phyloP scores from a whole-genome alignment of 1,140 invertebrate genomes.

The Oedothorax gibbosus region DNA sequence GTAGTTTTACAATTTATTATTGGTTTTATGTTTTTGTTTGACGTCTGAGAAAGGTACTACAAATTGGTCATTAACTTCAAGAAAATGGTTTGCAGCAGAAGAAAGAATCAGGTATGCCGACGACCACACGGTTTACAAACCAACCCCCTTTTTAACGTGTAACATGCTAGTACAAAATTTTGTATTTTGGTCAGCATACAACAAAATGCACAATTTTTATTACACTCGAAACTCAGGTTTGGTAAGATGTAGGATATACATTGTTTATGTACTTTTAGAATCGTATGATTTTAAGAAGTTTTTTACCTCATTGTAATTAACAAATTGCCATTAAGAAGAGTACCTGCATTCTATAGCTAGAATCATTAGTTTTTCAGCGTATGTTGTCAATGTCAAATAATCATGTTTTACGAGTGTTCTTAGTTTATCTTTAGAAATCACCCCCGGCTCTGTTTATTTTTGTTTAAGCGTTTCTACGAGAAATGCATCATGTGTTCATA shows the following conservation, averaged over 20 bases:
- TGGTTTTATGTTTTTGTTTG: background rate
- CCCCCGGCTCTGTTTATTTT: slow-evolving; percentile 32
- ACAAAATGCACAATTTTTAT: slow-evolving; percentile 59
- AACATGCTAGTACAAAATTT: slow-evolving; percentile 15
- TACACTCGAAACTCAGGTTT: slow-evolving; percentile 56
- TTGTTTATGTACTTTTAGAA: slow-evolving; percentile 59
- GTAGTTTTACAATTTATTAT: slow-evolving; percentile 20
- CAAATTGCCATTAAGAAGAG: slow-evolving; percentile 47
- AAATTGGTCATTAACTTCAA: no score
- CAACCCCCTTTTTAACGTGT: slow-evolving; percentile 27
- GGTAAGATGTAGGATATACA: slow-evolving; percentile 55
- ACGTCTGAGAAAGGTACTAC: no score
- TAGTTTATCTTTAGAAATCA: slow-evolving; percentile 47
- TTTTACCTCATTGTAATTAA: slow-evolving; percentile 55
- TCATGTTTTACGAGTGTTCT: slow-evolving; percentile 27
- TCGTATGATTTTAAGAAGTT: slow-evolving; percentile 50
- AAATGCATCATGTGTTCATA: background rate
- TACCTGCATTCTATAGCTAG: slow-evolving; percentile 46
- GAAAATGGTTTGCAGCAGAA: background rate
- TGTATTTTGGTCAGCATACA: slow-evolving; percentile 1
- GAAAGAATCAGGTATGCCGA: slow-evolving; percentile 45
- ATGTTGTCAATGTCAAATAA: slow-evolving; percentile 27
- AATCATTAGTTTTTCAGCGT: slow-evolving; percentile 40
- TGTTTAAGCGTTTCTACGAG: slow-evolving; percentile 3
- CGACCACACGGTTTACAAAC: background rate